Base-by-base conservation (phyloP, 2,888 invertebrate species). In the Neocrepidodera transversa region DNA sequence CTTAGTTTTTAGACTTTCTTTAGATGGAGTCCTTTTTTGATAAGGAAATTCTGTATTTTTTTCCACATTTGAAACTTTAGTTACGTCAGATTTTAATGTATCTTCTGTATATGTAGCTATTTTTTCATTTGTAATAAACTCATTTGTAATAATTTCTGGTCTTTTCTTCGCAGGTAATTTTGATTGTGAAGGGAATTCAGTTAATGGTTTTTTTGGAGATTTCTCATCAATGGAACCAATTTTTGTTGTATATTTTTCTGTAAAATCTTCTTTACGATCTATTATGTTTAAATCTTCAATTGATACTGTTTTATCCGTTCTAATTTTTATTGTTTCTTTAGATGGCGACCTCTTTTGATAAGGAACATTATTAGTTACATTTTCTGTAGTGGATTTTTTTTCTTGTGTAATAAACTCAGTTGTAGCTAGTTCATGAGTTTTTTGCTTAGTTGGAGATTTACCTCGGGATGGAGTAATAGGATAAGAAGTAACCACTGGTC, bases 351-450 rank as follows among this genome's bases (percentile, higher is more conserved):
- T 23, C 6, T 23, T 23, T 23, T 3, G 3, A 5, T 23, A 5
- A 6, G 23, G 23, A 5, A 5, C 6, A 6, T 23, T 23, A 8
- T 10, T 10, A 30, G n/a, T 30, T n/a, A 40, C 7, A 40, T 8
- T 23, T 38, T 51, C 38, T 5, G 28, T 38, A 28, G 50, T 51
- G 43, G 42, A 13, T 40, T 32, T 45, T 54, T 48, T 54, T 65
- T 68, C 61, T 66, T 67, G 50, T 60, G 62, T 48, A 60, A 59
- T 32, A 51, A 58, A 38, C 8, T 51, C 26, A 8, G 16, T 40
- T 16, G 38, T 51, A 1, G 28, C 7, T 14, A 17, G 47, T 51
- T 57, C 49, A 11, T 14, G 3, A 10, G 18, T 26, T 5, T 26
- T 40, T 17, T 20, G 2, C 13, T 36, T 36, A 14, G 2, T 8